Conservation (phyloP, 1,140 invertebrate species). For the Drosophila ficusphila region DNA sequence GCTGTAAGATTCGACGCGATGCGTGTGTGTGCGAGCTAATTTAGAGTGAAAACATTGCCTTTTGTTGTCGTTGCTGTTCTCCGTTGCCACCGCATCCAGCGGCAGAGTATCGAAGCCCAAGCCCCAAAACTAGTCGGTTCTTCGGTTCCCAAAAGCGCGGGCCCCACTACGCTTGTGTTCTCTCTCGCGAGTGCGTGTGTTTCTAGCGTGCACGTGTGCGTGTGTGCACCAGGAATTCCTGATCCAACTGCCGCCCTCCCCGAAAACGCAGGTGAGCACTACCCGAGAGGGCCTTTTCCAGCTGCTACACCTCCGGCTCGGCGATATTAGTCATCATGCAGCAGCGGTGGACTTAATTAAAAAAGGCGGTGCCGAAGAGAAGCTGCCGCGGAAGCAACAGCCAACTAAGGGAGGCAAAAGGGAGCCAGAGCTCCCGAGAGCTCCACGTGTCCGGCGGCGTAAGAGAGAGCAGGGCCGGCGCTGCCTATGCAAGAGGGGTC, state of each 20-base stretch:
- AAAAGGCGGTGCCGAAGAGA: conserved; percentile 53
- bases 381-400: conserved; percentile 66
- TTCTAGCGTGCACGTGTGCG: not conserved
- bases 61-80: conserved; percentile 20
- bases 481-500: conserved; percentile 36
- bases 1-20: conserved; percentile 32
- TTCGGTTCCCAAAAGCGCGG: conserved; percentile 36
- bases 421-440: conserved; percentile 29
- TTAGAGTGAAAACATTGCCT: conserved; percentile 29
- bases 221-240: conserved; percentile 39
- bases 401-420: conserved; percentile 53
- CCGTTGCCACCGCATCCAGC: not conserved
- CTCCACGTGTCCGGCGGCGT: conserved; percentile 26
- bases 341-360: conserved; percentile 62
- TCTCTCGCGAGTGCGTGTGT: conserved; percentile 12
- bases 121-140: conserved; percentile 26
- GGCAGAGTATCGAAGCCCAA: conserved; percentile 24
- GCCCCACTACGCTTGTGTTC: conserved; percentile 32
- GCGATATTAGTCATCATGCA: conserved; percentile 62
- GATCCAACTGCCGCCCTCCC: conserved; percentile 26
- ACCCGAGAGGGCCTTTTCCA: conserved; percentile 25
- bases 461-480: conserved; percentile 14
- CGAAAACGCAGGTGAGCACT: conserved; percentile 46
- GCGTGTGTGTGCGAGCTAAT: conserved; percentile 26
- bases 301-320: conserved; percentile 6